Evolutionary conservation across 2,888 invertebrate species (phyloP).

Genomic region (Catotricha subobsoleta): DNA sequence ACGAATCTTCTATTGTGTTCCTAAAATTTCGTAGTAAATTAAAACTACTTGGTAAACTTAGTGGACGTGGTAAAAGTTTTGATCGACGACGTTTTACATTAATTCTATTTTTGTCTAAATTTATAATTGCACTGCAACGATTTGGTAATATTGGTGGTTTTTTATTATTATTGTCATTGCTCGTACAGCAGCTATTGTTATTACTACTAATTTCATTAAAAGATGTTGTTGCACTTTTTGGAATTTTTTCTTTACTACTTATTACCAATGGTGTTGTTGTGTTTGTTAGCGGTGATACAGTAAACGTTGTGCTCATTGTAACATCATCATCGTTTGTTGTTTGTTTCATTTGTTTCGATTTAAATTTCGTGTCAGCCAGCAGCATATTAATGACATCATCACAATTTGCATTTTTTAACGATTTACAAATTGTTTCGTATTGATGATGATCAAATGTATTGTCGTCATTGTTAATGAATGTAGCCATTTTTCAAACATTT

Average conservation of each 20-base stretch:
- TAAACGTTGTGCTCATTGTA: neutral
- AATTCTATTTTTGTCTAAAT: constrained; percentile 13
- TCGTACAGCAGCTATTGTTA: neutral
- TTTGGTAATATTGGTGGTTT: constrained; percentile 7
- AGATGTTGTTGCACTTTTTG: neutral
- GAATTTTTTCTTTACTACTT: neutral
- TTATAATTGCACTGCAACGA: constrained; percentile 8
- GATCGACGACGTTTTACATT: constrained; percentile 19
- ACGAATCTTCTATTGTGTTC: neutral
- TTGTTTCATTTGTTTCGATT: too few relatives aligned
- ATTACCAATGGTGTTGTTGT: neutral
- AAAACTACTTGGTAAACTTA: constrained; percentile 12
- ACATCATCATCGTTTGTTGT: too few relatives aligned
- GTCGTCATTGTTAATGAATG: too few relatives aligned
- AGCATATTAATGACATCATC: neutral
- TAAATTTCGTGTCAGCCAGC: too few relatives aligned
- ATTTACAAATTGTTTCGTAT: neutral
- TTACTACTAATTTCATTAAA: neutral
- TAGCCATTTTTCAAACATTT: too few relatives aligned
- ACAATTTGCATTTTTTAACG: neutral
- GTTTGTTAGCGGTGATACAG: neutral
- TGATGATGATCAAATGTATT: neutral
- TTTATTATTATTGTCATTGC: neutral
- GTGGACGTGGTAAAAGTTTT: constrained; percentile 10
- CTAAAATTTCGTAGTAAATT: constrained; percentile 6